Conservation (phyloP, 2,888 invertebrate species). For the Yponomeuta cagnagella region DNA sequence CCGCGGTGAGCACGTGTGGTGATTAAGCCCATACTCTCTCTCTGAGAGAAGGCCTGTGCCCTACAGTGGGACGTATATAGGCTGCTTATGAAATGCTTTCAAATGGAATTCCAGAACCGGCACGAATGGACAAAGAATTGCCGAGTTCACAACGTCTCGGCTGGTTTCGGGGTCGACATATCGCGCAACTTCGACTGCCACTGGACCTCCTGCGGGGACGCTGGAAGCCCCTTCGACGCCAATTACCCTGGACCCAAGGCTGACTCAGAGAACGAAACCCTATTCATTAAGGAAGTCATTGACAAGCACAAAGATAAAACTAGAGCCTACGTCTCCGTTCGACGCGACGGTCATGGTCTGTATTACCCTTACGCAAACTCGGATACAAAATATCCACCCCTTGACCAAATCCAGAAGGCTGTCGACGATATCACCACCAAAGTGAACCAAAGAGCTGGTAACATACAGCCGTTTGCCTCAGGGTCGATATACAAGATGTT, state of each 20-base stretch:
- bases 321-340: conserved; percentile 81
- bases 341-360: conserved; percentile 80
- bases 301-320: conserved; percentile 57
- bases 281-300: conserved; percentile 74
- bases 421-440: conserved; percentile 42
- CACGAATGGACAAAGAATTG: conserved; percentile 51
- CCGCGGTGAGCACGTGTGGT: no score
- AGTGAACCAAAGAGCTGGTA: conserved; percentile 48
- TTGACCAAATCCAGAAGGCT: conserved; percentile 26
- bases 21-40: no score
- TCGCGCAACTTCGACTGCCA: conserved; percentile 53
- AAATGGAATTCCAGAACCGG: conserved; percentile 23
- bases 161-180: conserved; percentile 52
- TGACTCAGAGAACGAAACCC: conserved; percentile 80
- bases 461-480: conserved; percentile 44
- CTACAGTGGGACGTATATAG: no score
- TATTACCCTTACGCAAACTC: conserved; percentile 79
- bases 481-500: conserved; percentile 38
- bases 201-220: conserved; percentile 43
- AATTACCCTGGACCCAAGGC: conserved; percentile 74
- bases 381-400: conserved; percentile 22
- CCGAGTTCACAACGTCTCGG: conserved; percentile 27
- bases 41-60: no score
- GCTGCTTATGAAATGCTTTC: background rate
- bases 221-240: conserved; percentile 36